phyloP scores from a whole-genome alignment of 2,797 vertebrate genomes.

The Artibeus lituratus region DNA sequence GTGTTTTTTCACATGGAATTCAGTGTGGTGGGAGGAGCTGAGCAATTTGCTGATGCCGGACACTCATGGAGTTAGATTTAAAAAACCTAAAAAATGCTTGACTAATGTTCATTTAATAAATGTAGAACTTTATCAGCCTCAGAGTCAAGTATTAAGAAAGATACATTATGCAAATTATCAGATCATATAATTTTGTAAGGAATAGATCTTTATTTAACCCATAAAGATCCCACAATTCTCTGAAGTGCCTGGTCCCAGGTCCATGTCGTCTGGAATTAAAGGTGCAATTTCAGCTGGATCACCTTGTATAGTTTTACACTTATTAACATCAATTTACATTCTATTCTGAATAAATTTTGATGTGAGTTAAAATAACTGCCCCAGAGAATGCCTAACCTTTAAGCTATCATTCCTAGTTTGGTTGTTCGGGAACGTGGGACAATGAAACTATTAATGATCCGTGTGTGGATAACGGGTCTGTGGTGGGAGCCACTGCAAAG shows the following conservation, averaged over 20 bases:
- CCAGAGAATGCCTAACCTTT: background rate
- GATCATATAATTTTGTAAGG: background rate
- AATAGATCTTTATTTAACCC: background rate
- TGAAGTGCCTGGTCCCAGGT: background rate
- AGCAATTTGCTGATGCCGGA: background rate
- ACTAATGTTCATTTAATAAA: background rate
- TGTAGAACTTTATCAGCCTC: background rate
- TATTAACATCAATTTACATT: background rate
- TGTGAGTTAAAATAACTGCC: background rate
- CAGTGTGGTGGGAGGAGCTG: background rate
- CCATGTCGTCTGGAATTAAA: background rate
- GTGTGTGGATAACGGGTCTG: background rate
- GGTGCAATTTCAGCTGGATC: background rate
- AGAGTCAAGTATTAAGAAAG: background rate
- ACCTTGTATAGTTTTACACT: constrained; percentile 1
- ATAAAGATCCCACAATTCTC: background rate
- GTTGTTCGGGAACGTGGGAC: background rate
- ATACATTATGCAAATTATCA: background rate
- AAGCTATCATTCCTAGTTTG: background rate
- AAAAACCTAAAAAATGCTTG: background rate
- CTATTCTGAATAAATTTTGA: background rate
- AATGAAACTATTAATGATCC: background rate
- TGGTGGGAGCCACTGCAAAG: background rate
- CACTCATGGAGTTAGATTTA: background rate
- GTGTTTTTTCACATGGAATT: background rate